Percentiles rank a stretch among this genome's conserved stretches.
Evolutionary conservation across 1,140 invertebrate genomes (phyloP).

Genomic region (Bathynomus jamesi): DNA sequence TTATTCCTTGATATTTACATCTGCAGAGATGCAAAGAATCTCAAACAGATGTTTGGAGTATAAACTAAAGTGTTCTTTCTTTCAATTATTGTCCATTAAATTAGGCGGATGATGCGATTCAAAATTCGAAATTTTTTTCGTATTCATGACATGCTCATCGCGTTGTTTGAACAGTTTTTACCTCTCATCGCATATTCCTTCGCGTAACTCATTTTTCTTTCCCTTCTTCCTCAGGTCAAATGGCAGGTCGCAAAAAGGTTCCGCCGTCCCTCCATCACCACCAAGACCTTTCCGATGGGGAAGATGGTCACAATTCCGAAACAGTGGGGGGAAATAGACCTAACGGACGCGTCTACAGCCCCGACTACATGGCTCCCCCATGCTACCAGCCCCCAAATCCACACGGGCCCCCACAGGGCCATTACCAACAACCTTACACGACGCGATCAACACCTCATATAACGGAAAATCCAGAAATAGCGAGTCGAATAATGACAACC

Average conservation of each 20-base stretch:
- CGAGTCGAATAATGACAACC: background rate
- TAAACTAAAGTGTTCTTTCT: too few species aligned
- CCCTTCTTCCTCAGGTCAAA: background rate
- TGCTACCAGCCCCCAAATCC: background rate
- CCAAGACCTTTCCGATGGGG: background rate
- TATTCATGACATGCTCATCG: background rate
- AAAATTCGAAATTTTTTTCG: background rate
- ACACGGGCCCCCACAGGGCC: background rate
- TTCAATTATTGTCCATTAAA: background rate
- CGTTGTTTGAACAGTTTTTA: background rate
- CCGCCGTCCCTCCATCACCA: background rate
- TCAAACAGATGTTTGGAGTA: too few species aligned
- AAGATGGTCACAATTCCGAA: background rate
- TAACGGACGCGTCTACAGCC: background rate
- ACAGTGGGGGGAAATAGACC: background rate
- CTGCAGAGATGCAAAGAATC: too few species aligned
- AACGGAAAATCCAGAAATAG: background rate
- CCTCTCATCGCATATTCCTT: background rate
- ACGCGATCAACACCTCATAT: background rate
- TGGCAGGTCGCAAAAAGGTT: background rate
- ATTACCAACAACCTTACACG: background rate
- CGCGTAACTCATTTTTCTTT: background rate
- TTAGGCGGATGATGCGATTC: too few species aligned
- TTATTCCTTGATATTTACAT: too few species aligned
- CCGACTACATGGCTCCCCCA: background rate